A percentile compares a stretch with the other conserved stretches of the same genome.
Evolutionary conservation across 2,113 vertebrate genomes (phyloP).

Genomic region (Tenrec ecaudatus): DNA sequence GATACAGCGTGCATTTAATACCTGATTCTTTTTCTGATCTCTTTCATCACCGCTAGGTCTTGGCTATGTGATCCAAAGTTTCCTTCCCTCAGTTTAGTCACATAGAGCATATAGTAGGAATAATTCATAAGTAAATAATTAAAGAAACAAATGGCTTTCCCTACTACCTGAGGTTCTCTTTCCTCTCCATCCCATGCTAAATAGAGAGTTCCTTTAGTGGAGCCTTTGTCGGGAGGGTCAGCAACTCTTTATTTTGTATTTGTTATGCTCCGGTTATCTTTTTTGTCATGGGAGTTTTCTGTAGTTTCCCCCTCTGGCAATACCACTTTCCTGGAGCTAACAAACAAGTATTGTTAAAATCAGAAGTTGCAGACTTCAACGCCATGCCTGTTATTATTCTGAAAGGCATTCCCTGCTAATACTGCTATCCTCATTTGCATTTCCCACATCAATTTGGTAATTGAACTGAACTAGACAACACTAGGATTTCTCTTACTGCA

Average conservation of each 20-base stretch:
- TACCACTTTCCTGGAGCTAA: conserved; percentile 20
- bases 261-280: background rate
- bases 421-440: conserved; percentile 39
- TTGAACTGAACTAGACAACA: conserved; percentile 79
- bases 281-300: conserved; percentile 1
- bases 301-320: conserved; percentile 60
- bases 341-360: conserved; percentile 70
- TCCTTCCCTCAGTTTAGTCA: background rate
- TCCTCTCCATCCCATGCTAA: background rate
- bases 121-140: conserved; percentile 39
- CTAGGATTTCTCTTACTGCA: conserved; percentile 61
- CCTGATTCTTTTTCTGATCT: background rate
- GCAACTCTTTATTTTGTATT: conserved; percentile 28
- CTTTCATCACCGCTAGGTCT: background rate
- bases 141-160: background rate
- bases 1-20: background rate
- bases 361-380: conserved; percentile 63
- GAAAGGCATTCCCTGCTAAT: conserved; percentile 65
- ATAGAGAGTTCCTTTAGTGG: background rate
- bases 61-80: background rate
- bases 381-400: conserved; percentile 61
- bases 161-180: background rate
- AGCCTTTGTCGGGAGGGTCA: background rate
- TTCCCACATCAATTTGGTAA: conserved; percentile 73
- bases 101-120: background rate